Conservation (phyloP, 1,140 invertebrate genomes). For the Drosophila oshimai region DNA sequence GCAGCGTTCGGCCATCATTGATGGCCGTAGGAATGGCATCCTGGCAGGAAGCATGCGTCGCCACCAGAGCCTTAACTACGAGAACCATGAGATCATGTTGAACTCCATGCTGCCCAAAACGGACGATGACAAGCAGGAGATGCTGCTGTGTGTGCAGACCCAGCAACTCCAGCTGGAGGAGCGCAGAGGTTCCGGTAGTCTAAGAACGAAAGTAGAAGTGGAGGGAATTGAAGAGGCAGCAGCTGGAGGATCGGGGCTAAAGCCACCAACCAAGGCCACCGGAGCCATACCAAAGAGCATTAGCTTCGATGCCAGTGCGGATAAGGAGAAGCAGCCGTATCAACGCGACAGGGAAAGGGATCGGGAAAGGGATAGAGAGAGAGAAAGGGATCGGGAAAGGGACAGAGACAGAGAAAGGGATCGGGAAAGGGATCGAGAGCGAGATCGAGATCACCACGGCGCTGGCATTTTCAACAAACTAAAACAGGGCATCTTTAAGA, state of each 20-base stretch:
- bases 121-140: slow-evolving; percentile 68
- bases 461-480: slow-evolving; percentile 87
- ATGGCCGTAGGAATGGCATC: slow-evolving; percentile 78
- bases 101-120: slow-evolving; percentile 52
- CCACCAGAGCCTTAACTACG: slow-evolving; percentile 79
- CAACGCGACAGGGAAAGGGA: slow-evolving; percentile 17
- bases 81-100: slow-evolving; percentile 81
- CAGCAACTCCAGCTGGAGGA: slow-evolving; percentile 49
- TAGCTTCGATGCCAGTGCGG: slow-evolving; percentile 94
- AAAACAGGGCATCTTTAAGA: slow-evolving; percentile 86
- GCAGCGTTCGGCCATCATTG: slow-evolving; percentile 66
- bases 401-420: slow-evolving; percentile 23
- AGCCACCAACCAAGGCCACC: slow-evolving; percentile 85
- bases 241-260: slow-evolving; percentile 51
- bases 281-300: slow-evolving; percentile 96
- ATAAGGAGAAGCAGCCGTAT: slow-evolving; percentile 84
- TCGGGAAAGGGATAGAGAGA: slow-evolving; percentile 14
- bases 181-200: not conserved
- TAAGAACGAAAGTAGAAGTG: not conserved
- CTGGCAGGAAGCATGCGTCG: slow-evolving; percentile 60
- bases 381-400: slow-evolving; percentile 15
- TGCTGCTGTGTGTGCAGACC: slow-evolving; percentile 59
- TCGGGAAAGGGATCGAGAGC: not conserved
- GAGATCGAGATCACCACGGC: slow-evolving; percentile 36
- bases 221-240: not conserved